Percentiles rank a stretch among this genome's conserved stretches.
Evolutionary conservation across 2,888 invertebrate species (phyloP).

Genomic region (Smittia aterrima): DNA sequence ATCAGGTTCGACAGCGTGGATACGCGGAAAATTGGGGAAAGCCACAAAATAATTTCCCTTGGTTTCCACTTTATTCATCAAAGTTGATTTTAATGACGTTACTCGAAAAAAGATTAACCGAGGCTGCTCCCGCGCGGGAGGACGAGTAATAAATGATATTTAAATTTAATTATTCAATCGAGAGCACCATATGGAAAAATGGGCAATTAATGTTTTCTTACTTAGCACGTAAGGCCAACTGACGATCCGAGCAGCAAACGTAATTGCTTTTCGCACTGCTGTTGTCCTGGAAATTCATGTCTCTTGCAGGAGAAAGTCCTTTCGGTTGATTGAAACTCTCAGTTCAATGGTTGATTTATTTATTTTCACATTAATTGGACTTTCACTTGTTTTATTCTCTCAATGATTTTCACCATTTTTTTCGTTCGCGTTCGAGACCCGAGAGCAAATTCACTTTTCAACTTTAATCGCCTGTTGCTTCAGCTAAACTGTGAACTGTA

Average conservation of each 20-base stretch:
- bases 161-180: neutral
- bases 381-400: neutral
- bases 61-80: too few relatives aligned
- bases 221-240: neutral
- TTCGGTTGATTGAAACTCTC: neutral
- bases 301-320: neutral
- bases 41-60: too few relatives aligned
- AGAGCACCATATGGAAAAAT: conserved; percentile 6
- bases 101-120: too few relatives aligned
- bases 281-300: neutral
- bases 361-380: neutral
- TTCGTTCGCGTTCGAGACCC: neutral
- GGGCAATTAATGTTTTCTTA: neutral
- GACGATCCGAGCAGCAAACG: conserved; percentile 4
- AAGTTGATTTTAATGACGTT: too few relatives aligned
- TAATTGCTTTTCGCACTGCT: neutral
- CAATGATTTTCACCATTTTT: neutral
- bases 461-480: conserved; percentile 34
- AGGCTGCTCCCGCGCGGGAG: too few relatives aligned
- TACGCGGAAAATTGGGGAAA: too few relatives aligned
- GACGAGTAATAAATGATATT: neutral
- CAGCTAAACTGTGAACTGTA: neutral
- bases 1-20: too few relatives aligned
- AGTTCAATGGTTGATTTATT: neutral
- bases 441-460: neutral